A percentile compares a stretch with the other conserved stretches of the same genome.
These are phyloP conservation scores for fruit fly (Drosophila melanogaster) DNA, from an alignment of 1,140 invertebrate genomes.

Conservation along the genomic window DNA sequence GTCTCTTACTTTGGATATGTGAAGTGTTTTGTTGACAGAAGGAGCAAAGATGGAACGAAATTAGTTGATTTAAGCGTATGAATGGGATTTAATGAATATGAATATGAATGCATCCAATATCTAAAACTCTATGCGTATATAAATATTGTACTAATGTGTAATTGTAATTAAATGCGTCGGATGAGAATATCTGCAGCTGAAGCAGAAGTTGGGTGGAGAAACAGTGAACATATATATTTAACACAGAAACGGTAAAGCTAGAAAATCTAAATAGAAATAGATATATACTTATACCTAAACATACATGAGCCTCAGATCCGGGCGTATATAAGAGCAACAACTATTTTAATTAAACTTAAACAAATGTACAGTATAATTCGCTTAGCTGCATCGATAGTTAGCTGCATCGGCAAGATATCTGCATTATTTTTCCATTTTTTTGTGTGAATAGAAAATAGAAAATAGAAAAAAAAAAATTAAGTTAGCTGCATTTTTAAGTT, in stretches of 20 bases:
- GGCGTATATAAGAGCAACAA: conserved; percentile 60
- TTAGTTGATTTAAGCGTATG: conserved; percentile 54
- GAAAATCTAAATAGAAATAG: conserved; percentile 76
- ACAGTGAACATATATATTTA: conserved; percentile 65
- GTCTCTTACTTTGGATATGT: conserved; percentile 31
- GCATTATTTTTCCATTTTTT: no score
- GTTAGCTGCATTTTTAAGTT: no score
- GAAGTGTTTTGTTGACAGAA: conserved; percentile 32
- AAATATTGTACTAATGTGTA: conserved; percentile 73
- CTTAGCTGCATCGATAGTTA: no score
- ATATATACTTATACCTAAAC: conserved; percentile 59
- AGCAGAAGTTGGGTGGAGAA: conserved; percentile 19
- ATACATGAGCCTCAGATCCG: conserved; percentile 48
- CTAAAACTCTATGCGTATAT: conserved; percentile 57
- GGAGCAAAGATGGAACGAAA: conserved; percentile 39
- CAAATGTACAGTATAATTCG: no score
- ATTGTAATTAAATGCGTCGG: conserved; percentile 61
- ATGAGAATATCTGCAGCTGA: conserved; percentile 38
- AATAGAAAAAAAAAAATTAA: no score
- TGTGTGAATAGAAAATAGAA: no score
- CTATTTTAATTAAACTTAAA: conserved; percentile 73
- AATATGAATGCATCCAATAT: conserved; percentile 60
- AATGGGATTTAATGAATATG: conserved; percentile 55
- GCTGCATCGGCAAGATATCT: no score
- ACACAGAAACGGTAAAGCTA: conserved; percentile 73